Conservation (phyloP, 2,888 invertebrate species). For the Agrypnus murinus region DNA sequence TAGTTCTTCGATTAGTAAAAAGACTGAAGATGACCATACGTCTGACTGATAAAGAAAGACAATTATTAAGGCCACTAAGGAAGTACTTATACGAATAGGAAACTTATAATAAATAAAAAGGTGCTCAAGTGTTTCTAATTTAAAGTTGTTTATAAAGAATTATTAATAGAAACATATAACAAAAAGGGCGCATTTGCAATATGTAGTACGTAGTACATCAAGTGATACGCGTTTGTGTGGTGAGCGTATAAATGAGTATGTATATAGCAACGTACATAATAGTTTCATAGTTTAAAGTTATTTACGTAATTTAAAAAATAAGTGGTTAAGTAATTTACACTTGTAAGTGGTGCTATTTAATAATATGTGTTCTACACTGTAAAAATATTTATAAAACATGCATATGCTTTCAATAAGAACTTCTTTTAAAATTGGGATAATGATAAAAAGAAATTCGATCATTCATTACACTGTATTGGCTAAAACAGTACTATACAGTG, state of each 20-base stretch:
- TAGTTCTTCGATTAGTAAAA: slow-evolving; percentile 54
- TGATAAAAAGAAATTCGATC: no score
- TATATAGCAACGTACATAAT: slow-evolving; percentile 23
- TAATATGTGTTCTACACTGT: background rate
- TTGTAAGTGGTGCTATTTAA: slow-evolving; percentile 1
- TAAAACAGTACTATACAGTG: background rate
- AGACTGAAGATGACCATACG: slow-evolving; percentile 56
- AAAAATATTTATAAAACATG: slow-evolving; percentile 5
- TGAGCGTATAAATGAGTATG: slow-evolving; percentile 29
- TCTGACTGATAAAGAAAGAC: slow-evolving; percentile 43
- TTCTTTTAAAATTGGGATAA: no score
- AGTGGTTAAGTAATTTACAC: background rate
- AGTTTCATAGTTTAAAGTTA: background rate
- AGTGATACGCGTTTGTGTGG: slow-evolving; percentile 36
- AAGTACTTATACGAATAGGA: no score
- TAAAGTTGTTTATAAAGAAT: slow-evolving; percentile 16
- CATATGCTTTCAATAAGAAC: no score
- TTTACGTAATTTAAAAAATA: slow-evolving; percentile 10
- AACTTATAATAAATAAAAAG: slow-evolving; percentile 41
- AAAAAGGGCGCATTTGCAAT: slow-evolving; percentile 52
- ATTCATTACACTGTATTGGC: background rate
- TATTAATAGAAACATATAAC: slow-evolving; percentile 36
- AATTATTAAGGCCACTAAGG: background rate
- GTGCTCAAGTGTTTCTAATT: slow-evolving; percentile 38
- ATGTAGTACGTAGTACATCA: slow-evolving; percentile 40